Evolutionary conservation across 1,140 invertebrate genomes (phyloP), one percentile per base, ranked within the genome.

Genomic region (Apolygus lucorum): DNA sequence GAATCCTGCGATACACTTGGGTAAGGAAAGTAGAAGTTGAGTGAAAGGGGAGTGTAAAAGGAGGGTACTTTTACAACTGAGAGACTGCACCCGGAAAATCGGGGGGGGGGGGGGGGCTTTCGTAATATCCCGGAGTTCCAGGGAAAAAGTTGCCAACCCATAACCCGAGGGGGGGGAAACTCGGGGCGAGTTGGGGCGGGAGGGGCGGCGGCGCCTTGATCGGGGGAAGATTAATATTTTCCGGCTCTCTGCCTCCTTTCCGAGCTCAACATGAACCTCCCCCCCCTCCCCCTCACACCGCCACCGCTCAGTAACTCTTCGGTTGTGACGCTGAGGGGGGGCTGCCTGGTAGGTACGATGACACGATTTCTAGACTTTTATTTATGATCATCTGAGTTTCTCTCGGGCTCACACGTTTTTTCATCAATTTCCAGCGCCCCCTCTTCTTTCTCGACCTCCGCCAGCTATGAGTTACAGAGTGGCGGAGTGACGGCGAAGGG

Each of bases 211-310:
- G 22, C 4, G 54, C 54, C 17, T n/a, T n/a, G 54, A 25, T n/a
- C 17, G 54, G 54, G 54, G 54, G 54, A 42, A 42, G 34, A 42
- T 42, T 42, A 42, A 42, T 42, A 42, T 42, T 42, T 42, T 42
- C 34, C 34, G 34, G 34, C 34, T 42, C 34, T 42, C 34, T 42
- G 34, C 34, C 34, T 42, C 34, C 34, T 42, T 42, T 42, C 34
- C 34, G 34, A 42, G 34, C 34, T 42, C 34, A 42, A 25, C 24
- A 52, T 22, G 26, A 34, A n/a, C n/a, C n/a, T n/a, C n/a, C n/a
- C n/a, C n/a, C n/a, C n/a, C n/a, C n/a, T n/a, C n/a, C n/a, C n/a
- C n/a, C n/a, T n/a, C n/a, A n/a, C n/a, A n/a, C n/a, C n/a, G n/a
- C n/a, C n/a, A n/a, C n/a, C n/a, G n/a, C n/a, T 34, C 21, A 24